phyloP scores from a whole-genome alignment of 2,113 vertebrate genomes.

The Labeo catla region DNA sequence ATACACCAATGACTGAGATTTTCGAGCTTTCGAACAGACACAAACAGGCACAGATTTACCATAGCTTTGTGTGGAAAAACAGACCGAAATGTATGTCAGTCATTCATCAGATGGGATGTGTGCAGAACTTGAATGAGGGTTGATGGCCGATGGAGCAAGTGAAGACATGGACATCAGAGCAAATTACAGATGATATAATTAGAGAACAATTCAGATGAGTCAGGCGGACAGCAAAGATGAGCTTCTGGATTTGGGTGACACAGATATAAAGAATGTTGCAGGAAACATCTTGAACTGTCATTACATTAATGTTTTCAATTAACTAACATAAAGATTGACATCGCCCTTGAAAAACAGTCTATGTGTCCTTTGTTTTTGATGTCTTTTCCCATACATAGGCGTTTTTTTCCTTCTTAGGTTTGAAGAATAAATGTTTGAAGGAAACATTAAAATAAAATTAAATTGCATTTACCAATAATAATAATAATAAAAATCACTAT shows the following conservation, averaged over 20 bases:
- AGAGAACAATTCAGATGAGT: not conserved
- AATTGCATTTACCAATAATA: too few species aligned
- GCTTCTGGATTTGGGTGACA: not conserved
- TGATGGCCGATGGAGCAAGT: not conserved
- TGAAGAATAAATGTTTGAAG: not conserved
- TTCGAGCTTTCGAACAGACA: not conserved
- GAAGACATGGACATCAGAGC: too few species aligned
- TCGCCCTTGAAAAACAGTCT: not conserved
- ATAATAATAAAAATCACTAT: too few species aligned
- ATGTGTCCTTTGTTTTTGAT: not conserved
- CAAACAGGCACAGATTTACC: too few species aligned
- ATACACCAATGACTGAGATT: slow-evolving; percentile 47
- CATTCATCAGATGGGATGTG: not conserved
- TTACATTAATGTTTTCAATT: not conserved
- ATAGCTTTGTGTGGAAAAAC: not conserved
- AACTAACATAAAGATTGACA: not conserved
- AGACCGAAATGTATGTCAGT: not conserved
- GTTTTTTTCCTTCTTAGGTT: not conserved
- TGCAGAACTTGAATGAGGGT: not conserved
- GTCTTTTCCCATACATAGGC: not conserved
- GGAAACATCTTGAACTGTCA: not conserved
- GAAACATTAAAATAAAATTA: too few species aligned
- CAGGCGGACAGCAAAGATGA: not conserved
- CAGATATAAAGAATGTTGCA: not conserved
- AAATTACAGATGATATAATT: not conserved